These are phyloP conservation scores for Thunnus albacares DNA, from an alignment of 2,797 vertebrate genomes.

Conservation along the genomic window DNA sequence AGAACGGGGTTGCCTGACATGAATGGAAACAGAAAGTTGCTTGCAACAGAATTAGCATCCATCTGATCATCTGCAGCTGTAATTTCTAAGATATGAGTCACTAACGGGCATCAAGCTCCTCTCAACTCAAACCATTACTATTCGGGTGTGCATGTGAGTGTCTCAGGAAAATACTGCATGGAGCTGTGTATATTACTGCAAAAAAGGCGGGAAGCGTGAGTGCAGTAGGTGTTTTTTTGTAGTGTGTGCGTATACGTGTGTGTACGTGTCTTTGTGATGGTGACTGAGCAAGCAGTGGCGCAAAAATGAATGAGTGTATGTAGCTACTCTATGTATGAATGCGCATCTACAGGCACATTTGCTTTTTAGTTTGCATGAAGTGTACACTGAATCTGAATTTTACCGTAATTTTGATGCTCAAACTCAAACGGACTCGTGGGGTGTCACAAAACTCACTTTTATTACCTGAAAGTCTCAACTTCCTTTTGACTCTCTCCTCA, in stretches of 20 bases:
- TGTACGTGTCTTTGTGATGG: slow-evolving; percentile 3
- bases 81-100: slow-evolving; percentile 79
- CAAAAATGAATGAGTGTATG: slow-evolving; percentile 7
- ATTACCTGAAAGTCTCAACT: slow-evolving; percentile 3
- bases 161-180: slow-evolving; percentile 48
- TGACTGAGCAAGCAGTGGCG: background rate
- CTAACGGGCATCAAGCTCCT: slow-evolving; percentile 42
- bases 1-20: slow-evolving; percentile 21
- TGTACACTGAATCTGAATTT: slow-evolving; percentile 30
- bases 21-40: slow-evolving; percentile 69
- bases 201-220: slow-evolving; percentile 61
- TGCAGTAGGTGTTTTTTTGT: slow-evolving; percentile 25
- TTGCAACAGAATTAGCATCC: slow-evolving; percentile 62
- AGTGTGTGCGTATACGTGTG: background rate
- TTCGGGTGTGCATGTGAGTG: slow-evolving; percentile 13
- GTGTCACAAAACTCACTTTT: slow-evolving; percentile 2
- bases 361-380: background rate
- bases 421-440: background rate
- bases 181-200: slow-evolving; percentile 34
- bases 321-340: background rate
- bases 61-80: slow-evolving; percentile 76
- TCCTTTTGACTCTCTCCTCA: slow-evolving; percentile 27
- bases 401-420: slow-evolving; percentile 6
- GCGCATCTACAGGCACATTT: background rate
- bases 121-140: slow-evolving; percentile 51